Evolutionary conservation across 2,888 invertebrate species (phyloP).

Genomic region (Epirrhoe tristata): DNA sequence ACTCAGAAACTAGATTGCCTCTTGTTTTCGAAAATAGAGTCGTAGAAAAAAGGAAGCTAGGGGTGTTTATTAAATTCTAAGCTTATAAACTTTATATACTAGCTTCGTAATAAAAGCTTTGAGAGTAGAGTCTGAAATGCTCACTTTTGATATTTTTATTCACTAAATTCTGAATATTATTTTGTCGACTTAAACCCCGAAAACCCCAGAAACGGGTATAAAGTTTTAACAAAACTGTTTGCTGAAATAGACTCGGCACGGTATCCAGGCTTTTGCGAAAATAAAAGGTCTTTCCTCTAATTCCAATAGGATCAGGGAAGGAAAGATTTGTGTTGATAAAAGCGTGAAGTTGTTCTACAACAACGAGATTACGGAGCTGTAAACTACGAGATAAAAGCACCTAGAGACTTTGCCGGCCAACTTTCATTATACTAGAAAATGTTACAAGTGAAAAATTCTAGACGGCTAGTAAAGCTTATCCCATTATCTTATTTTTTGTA

Average conservation of each 20-base stretch:
- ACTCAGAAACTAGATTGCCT: conserved; percentile 25
- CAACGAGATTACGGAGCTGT: conserved; percentile 35
- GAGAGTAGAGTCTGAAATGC: not conserved
- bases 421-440: conserved; percentile 32
- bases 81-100: not conserved
- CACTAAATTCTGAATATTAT: not conserved
- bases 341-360: conserved; percentile 35
- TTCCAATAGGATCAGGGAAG: conserved; percentile 26
- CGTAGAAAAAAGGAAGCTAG: conserved; percentile 1
- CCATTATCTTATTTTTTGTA: not conserved
- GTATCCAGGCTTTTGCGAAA: conserved; percentile 9
- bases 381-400: conserved; percentile 37
- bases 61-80: not conserved
- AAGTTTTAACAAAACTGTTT: conserved; percentile 4
- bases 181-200: not conserved
- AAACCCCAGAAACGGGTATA: not conserved
- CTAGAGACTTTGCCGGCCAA: conserved; percentile 32
- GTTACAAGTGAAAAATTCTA: conserved; percentile 26
- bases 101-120: not conserved
- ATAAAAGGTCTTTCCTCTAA: conserved; percentile 18
- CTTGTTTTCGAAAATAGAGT: conserved; percentile 19
- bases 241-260: not conserved
- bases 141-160: not conserved
- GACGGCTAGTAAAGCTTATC: not conserved
- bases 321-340: conserved; percentile 29